These are phyloP conservation scores for Clinocottus analis DNA, from an alignment of 2,113 vertebrate species.

Conservation along the genomic window DNA sequence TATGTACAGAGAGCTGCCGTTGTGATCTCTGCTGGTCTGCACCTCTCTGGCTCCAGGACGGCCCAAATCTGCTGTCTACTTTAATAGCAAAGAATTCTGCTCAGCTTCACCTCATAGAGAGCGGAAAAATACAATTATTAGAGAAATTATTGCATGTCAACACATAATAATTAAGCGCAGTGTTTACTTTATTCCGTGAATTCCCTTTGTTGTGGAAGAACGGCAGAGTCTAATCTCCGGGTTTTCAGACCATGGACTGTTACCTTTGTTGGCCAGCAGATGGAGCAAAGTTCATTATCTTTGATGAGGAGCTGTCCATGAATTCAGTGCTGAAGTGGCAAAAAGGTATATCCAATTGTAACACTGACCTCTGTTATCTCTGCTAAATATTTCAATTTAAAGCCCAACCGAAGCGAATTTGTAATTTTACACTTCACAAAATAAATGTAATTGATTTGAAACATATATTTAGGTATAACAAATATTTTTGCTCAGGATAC, in stretches of 20 bases:
- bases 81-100: slow-evolving; percentile 47
- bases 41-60: slow-evolving; percentile 17
- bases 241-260: slow-evolving; percentile 5
- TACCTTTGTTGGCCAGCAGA: slow-evolving; percentile 83
- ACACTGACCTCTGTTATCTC: not conserved
- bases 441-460: too few relatives aligned
- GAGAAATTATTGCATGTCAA: not conserved
- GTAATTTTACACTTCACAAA: too few relatives aligned
- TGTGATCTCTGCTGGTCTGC: slow-evolving; percentile 42
- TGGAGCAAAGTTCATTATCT: slow-evolving; percentile 79
- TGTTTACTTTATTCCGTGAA: slow-evolving; percentile 9
- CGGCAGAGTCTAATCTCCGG: not conserved
- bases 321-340: slow-evolving; percentile 64
- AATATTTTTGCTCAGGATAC: too few relatives aligned
- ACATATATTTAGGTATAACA: too few relatives aligned
- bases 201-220: not conserved
- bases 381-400: not conserved
- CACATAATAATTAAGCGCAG: not conserved
- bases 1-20: slow-evolving; percentile 37
- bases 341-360: not conserved
- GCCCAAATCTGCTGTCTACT: slow-evolving; percentile 33
- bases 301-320: slow-evolving; percentile 70
- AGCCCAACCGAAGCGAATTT: too few relatives aligned
- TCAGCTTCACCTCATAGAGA: slow-evolving; percentile 42
- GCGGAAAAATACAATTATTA: too few relatives aligned